A percentile compares a stretch with the other conserved stretches of the same genome.
phyloP scores from a whole-genome alignment of 2,797 vertebrate species.

The Onychomys leucogaster region DNA sequence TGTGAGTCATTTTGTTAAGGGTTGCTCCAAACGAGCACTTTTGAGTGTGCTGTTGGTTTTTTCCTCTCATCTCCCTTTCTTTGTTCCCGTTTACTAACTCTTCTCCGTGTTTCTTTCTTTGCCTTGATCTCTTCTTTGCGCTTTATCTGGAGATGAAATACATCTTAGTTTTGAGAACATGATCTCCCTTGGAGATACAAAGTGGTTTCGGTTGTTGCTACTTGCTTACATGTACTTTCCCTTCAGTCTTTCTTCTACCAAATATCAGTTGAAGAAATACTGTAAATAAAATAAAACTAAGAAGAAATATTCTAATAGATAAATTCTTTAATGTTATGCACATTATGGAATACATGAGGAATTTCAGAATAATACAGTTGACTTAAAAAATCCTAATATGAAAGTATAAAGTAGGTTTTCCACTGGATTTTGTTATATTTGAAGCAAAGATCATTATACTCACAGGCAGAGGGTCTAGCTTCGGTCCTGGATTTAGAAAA shows the following conservation, averaged over 20 bases:
- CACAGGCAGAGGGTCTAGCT: not conserved
- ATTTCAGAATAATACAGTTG: not conserved
- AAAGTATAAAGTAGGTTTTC: slow-evolving; percentile 20
- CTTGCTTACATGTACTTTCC: not conserved
- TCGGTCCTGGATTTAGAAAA: not conserved
- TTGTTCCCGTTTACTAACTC: not conserved
- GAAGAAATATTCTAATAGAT: not conserved
- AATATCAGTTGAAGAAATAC: not conserved
- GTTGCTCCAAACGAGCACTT: not conserved
- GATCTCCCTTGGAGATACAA: slow-evolving; percentile 17
- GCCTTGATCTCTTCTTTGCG: not conserved
- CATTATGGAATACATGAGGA: not conserved
- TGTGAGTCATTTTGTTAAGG: not conserved
- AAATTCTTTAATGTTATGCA: slow-evolving; percentile 2
- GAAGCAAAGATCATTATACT: not conserved
- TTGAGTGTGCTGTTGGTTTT: not conserved
- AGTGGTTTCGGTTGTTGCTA: not conserved
- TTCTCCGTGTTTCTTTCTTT: not conserved
- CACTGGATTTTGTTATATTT: slow-evolving; percentile 26
- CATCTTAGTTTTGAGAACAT: not conserved
- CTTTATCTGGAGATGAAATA: not conserved
- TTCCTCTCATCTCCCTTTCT: rapidly evolving
- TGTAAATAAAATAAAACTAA: not conserved
- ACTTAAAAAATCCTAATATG: slow-evolving; percentile 7
- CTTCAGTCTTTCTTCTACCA: not conserved